These are phyloP conservation scores for Drosophila elegans DNA, from an alignment of 1,140 invertebrate genomes.

Conservation along the genomic window DNA sequence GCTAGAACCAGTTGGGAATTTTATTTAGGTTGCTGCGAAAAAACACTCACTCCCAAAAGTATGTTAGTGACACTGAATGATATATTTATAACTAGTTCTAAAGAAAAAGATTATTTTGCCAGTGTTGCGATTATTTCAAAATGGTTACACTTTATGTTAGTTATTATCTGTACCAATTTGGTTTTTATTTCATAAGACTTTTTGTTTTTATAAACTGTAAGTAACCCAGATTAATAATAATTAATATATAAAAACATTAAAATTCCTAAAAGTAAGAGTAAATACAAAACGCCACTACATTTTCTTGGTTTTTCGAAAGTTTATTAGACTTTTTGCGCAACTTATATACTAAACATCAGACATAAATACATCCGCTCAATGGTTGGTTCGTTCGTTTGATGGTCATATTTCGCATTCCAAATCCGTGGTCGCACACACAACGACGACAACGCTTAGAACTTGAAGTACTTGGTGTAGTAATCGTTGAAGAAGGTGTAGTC, in stretches of 20 bases:
- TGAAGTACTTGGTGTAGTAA: slow-evolving; percentile 69
- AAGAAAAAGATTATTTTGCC: no score
- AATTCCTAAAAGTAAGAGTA: no score
- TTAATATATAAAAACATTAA: no score
- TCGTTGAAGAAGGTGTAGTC: slow-evolving; percentile 67
- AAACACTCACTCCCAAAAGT: neutral
- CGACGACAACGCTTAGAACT: slow-evolving; percentile 26
- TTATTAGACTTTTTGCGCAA: slow-evolving; percentile 64
- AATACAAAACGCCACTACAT: no score
- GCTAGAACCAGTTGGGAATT: slow-evolving; percentile 4
- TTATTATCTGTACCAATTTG: no score
- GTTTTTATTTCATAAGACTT: no score
- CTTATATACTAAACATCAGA: slow-evolving; percentile 48
- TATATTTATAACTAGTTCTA: no score
- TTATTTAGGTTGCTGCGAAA: neutral
- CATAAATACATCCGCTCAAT: slow-evolving; percentile 23
- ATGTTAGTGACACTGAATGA: neutral
- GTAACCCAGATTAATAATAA: no score
- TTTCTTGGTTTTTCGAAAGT: slow-evolving; percentile 12
- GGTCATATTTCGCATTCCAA: neutral
- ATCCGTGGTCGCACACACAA: neutral
- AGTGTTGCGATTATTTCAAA: no score
- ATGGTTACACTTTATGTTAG: no score
- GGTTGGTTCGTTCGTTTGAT: slow-evolving; percentile 27
- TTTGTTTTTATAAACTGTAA: no score